Conservation (phyloP, 2,113 vertebrate genomes). For the Monopterus albus region DNA sequence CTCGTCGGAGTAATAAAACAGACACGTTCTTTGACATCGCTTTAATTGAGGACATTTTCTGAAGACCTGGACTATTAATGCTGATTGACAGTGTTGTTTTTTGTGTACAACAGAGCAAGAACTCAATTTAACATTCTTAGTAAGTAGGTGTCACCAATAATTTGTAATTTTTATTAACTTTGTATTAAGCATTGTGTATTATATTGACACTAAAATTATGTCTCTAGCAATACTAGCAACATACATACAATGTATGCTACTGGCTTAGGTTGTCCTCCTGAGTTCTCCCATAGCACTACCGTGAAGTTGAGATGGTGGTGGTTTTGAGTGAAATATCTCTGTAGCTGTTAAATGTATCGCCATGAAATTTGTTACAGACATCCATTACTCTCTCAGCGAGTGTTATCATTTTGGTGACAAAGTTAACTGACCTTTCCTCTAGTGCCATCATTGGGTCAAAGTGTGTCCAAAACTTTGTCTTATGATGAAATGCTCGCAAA, state of each 20-base stretch:
- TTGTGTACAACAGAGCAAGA: not conserved
- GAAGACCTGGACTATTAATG: slow-evolving; percentile 10
- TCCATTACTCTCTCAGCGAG: not conserved
- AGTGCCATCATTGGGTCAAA: too few relatives aligned
- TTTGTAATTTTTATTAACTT: not conserved
- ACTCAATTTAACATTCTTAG: not conserved
- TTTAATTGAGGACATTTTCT: slow-evolving; percentile 35
- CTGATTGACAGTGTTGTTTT: slow-evolving; percentile 23
- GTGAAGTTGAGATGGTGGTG: not conserved
- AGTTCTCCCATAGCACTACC: not conserved
- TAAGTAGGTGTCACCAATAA: not conserved
- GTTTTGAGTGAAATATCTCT: too few relatives aligned
- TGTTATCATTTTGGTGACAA: too few relatives aligned
- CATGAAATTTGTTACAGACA: not conserved
- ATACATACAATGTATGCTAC: not conserved
- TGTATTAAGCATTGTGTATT: not conserved
- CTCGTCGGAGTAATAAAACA: slow-evolving; percentile 55
- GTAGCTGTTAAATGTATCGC: not conserved
- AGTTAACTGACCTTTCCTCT: too few relatives aligned
- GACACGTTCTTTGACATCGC: slow-evolving; percentile 25
- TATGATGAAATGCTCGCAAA: too few relatives aligned
- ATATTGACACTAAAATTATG: not conserved
- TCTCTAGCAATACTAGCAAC: not conserved
- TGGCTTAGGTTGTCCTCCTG: not conserved
- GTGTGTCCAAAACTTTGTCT: too few relatives aligned